Evolutionary conservation across 2,113 vertebrate species (phyloP).

Genomic region (Sitta europaea): DNA sequence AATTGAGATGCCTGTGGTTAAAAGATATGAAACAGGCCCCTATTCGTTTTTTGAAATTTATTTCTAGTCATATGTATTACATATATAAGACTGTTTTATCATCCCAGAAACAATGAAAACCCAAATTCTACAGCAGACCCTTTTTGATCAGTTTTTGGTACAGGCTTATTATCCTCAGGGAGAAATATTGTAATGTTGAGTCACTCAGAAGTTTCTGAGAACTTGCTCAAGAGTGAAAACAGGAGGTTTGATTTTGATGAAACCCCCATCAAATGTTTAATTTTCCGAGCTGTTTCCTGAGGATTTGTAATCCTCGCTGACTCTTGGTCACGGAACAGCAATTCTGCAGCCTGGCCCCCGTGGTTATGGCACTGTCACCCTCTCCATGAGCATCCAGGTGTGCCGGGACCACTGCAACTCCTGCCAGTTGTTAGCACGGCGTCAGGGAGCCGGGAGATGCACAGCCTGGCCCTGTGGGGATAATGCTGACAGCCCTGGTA

Average conservation of each 20-base stretch:
- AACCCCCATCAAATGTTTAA: not conserved
- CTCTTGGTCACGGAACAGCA: not conserved
- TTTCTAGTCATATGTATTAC: not conserved
- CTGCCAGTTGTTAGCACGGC: not conserved
- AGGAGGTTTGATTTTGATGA: not conserved
- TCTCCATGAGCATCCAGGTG: not conserved
- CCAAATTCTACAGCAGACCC: not conserved
- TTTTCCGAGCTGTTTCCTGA: not conserved
- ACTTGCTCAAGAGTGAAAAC: not conserved
- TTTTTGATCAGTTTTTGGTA: not conserved
- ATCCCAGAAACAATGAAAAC: not conserved
- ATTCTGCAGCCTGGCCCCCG: not conserved
- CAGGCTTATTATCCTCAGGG: not conserved
- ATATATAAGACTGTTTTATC: not conserved
- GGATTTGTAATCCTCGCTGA: not conserved
- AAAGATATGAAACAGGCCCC: not conserved
- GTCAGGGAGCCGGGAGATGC: not conserved
- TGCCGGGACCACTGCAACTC: not conserved
- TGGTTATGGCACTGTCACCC: not conserved
- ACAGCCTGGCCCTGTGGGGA: not conserved
- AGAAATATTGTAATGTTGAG: not conserved
- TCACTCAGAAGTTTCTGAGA: not conserved
- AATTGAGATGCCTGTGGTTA: constrained; percentile 7
- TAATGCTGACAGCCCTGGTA: not conserved
- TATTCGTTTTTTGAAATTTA: not conserved